Conservation (phyloP, 2,797 vertebrate species). For the Typhlichthys eigenmanni region DNA sequence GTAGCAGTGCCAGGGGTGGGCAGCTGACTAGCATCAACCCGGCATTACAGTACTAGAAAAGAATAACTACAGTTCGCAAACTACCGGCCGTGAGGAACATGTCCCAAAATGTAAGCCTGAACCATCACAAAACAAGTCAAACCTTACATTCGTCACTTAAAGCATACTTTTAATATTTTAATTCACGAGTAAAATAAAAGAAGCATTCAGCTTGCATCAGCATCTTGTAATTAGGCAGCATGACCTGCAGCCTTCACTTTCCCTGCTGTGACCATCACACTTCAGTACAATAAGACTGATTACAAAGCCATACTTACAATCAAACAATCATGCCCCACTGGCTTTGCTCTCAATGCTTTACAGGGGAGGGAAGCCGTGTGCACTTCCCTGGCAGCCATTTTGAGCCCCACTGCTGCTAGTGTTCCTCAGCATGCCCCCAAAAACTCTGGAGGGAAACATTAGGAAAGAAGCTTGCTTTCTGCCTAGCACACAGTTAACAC, state of each 20-base stretch:
- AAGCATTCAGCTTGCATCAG: conserved; percentile 18
- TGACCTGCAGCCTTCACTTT: conserved; percentile 56
- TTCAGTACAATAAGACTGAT: conserved; percentile 69
- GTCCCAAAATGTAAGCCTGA: conserved; percentile 15
- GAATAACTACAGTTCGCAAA: conserved; percentile 50
- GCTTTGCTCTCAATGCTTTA: conserved; percentile 43
- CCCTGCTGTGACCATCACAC: conserved; percentile 63
- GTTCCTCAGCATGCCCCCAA: conserved; percentile 53
- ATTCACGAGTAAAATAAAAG: conserved; percentile 5
- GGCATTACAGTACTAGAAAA: conserved; percentile 18
- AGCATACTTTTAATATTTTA: conserved; percentile 18
- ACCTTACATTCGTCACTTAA: conserved; percentile 10
- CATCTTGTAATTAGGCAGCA: conserved; percentile 51
- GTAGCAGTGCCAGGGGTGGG: conserved; percentile 71
- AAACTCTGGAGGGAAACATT: conserved; percentile 60
- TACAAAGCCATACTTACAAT: conserved; percentile 70
- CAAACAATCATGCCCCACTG: conserved; percentile 63
- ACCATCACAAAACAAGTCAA: conserved; percentile 46
- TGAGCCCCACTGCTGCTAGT: conserved; percentile 59
- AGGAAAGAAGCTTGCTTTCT: conserved; percentile 37
- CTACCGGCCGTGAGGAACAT: conserved; percentile 29
- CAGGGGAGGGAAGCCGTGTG: conserved; percentile 34
- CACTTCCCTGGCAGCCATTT: conserved; percentile 72
- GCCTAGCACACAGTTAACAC: conserved; percentile 46
- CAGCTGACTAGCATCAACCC: conserved; percentile 53